Evolutionary conservation across 2,888 invertebrate genomes (phyloP), one percentile per base, ranked within the genome.

Genomic region (Steinernema scapterisci): DNA sequence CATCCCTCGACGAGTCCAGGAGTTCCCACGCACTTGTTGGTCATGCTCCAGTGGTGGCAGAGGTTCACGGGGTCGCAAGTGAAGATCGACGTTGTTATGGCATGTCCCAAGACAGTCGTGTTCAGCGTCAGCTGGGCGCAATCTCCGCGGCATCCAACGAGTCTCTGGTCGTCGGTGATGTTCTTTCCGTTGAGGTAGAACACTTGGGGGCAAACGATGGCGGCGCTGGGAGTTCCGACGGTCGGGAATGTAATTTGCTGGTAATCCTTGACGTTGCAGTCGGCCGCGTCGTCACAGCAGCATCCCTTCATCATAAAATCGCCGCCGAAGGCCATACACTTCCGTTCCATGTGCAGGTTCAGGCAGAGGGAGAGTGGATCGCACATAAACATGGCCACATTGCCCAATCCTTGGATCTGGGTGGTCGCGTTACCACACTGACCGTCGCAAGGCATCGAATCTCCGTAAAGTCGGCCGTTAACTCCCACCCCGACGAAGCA

Each of bases 401-500:
- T 44, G n/a, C 13, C 21, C 38, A 38, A 9, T 21, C 52, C 71
- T 19, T 23, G 23, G n/a, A 74, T 21, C 7, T 23, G 56, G 11
- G 74, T 74, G 11, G 74, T 44, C 3, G 27, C 21, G 23, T 74
- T 74, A 11, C 25, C 74, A 11, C 74, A 74, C 70, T 70, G 56
- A 16, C 74, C 74, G 46, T 70, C 54, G 51, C 74, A 74, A n/a
- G 74, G 13, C 5, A 74, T 25, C 21, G 48, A 21, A 5, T 71
- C 74, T 1, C 74, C 74, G 70, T 38, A 38, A 19, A 31, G 19
- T 43, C 23, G 38, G 3, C 9, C 38, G 31, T 63, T 63, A 1
- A 74, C 31, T 38, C 74, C 74, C 13, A 70, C 25, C 19, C 74
- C 74, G 38, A 56, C 46, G 51, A 74, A 74, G 74, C 74, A 74